These are phyloP conservation scores for Turdus rufiventris DNA, from an alignment of 2,113 vertebrate genomes.

Conservation along the genomic window DNA sequence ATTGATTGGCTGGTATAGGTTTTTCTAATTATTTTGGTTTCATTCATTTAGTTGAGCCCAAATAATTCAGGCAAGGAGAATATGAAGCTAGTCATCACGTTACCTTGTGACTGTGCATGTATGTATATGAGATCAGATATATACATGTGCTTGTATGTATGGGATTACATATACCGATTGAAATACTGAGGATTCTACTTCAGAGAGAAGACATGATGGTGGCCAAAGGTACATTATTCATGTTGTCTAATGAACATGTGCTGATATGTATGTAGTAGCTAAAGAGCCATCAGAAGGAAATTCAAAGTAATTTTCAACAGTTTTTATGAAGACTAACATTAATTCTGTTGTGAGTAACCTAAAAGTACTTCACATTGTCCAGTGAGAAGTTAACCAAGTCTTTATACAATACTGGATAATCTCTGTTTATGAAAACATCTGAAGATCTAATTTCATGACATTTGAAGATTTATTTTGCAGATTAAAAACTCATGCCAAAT, in stretches of 20 bases:
- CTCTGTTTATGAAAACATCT: not conserved
- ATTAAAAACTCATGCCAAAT: not conserved
- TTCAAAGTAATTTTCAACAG: not conserved
- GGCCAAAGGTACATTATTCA: not conserved
- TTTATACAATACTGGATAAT: not conserved
- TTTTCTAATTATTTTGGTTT: not conserved
- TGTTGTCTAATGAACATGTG: not conserved
- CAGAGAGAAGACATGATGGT: not conserved
- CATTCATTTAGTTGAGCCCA: not conserved
- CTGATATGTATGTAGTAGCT: not conserved
- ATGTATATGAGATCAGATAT: not conserved
- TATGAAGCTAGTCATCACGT: not conserved
- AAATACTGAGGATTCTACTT: not conserved
- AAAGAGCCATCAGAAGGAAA: not conserved
- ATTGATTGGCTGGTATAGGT: not conserved
- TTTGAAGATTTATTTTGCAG: not conserved
- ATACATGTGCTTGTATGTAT: not conserved
- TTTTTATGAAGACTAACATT: not conserved
- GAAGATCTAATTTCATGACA: not conserved
- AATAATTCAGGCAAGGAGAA: not conserved
- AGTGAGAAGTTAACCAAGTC: not conserved
- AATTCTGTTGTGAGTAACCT: not conserved
- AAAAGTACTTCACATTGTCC: not conserved
- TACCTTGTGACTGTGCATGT: not conserved
- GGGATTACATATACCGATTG: not conserved